Conservation (phyloP, 53 echinoderm and acorn worm genomes). For the Apostichopus leukothele region DNA sequence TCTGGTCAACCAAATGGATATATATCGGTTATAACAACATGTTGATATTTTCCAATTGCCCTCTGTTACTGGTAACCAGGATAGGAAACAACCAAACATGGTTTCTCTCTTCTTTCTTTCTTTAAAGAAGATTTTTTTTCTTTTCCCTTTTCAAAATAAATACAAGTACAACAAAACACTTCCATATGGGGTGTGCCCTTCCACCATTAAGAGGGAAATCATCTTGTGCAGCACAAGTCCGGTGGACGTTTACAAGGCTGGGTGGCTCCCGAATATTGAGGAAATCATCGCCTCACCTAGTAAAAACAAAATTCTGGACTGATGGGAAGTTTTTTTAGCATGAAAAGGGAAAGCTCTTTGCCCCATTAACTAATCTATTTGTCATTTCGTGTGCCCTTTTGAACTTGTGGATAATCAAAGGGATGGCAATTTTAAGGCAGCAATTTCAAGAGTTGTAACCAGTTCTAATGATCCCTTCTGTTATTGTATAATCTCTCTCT, state of each 20-base stretch:
- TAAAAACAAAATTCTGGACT: conserved; percentile 20
- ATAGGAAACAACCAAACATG: conserved; percentile 40
- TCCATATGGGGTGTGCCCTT: conserved; percentile 47
- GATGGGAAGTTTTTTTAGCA: conserved; percentile 37
- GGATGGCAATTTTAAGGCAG: neutral
- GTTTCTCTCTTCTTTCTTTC: conserved; percentile 22
- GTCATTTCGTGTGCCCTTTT: conserved; percentile 32
- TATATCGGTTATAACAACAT: conserved; percentile 32
- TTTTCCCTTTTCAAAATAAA: conserved; percentile 22
- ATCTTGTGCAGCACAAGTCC: conserved; percentile 2
- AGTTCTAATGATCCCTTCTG: too few species aligned
- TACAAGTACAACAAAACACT: conserved; percentile 33
- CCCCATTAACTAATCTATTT: conserved; percentile 44
- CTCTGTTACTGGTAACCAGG: conserved; percentile 41
- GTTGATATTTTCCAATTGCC: neutral
- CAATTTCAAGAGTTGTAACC: too few species aligned
- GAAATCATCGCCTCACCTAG: conserved; percentile 37
- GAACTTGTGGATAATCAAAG: conserved; percentile 18
- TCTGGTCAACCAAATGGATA: neutral
- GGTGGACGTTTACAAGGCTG: conserved; percentile 30
- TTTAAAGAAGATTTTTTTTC: conserved; percentile 19
- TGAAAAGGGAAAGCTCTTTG: conserved; percentile 18
- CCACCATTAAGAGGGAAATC: conserved; percentile 28
- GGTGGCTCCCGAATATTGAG: conserved; percentile 1
- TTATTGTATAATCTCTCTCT: too few species aligned